Evolutionary conservation across 2,888 invertebrate species (phyloP), one percentile per base, ranked within the genome.

Genomic region (Sialis lutaria): DNA sequence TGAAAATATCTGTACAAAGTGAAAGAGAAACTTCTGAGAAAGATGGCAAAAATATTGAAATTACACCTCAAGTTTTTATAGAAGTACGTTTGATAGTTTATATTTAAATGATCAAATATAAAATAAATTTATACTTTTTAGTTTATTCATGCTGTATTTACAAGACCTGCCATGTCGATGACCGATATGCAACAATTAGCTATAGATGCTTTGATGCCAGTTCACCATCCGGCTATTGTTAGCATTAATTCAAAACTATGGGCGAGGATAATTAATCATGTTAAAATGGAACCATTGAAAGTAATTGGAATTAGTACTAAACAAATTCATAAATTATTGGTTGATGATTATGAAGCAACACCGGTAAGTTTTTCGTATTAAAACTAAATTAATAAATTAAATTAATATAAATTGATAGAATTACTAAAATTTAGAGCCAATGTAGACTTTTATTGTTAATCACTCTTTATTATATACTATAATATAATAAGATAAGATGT

Each of bases 171-270:
- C 33, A 31, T 40, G 39, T 32, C 40, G 8, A 30, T 40, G 10
- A 42, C 33, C 6, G 79, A 82, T 58, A 67, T 74, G 0, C 69
- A 80, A 53, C 58, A 64, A 6, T 61, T 88, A 42, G 78, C 78
- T 0, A 59, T 82, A 47, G 80, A 79, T 49, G 68, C 80, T 5
- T 61, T 93, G 31, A 67, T 82, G 9, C 74, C 82, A 40, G 74
- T 81, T 44, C 88, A 91, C 64, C 82, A 89, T 64, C 84, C 85
- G 2, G 71, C 75, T 37, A 73, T 84, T 37, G 67, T 70, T 30
- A 65, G 67, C 22, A 66, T 71, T 31, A 68, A 73, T 52, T 67
- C 71, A 5, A 69, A 75, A 55, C 67, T 85, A 40, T 92, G 91
- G 91, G 61, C 72, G 43, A 77, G 72, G 50, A 70, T 83, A 40